Evolutionary conservation across 2,797 vertebrate genomes (phyloP).

Genomic region (Eidolon dupreanum): DNA sequence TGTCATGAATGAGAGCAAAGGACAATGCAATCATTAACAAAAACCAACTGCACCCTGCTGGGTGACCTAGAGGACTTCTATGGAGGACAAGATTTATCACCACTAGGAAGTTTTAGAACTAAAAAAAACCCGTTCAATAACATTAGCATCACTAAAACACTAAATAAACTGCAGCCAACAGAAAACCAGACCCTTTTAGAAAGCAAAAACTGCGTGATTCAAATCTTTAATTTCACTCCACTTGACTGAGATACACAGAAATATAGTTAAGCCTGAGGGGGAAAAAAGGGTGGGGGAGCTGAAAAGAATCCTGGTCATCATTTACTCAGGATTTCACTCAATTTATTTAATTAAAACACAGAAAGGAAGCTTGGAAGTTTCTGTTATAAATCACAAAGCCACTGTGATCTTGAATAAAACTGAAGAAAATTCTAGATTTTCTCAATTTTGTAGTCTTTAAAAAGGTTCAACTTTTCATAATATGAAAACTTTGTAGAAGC

Average conservation of each 20-base stretch:
- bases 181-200: neutral
- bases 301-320: neutral
- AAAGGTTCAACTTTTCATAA: constrained; percentile 13
- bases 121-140: neutral
- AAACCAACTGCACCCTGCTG: neutral
- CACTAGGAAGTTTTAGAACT: neutral
- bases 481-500: constrained; percentile 7
- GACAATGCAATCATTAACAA: constrained; percentile 11
- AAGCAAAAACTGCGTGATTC: neutral
- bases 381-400: constrained; percentile 32
- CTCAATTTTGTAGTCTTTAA: constrained; percentile 34
- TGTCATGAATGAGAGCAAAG: neutral
- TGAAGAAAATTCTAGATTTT: neutral
- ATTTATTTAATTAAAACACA: neutral
- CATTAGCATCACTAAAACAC: constrained; percentile 46
- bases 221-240: constrained; percentile 21
- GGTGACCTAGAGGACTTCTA: neutral
- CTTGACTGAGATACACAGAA: neutral
- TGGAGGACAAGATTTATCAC: neutral
- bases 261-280: neutral
- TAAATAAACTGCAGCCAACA: neutral
- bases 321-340: neutral
- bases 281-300: neutral
- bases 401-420: neutral
- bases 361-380: neutral